These are phyloP conservation scores for Pangasius krempfi DNA, from an alignment of 2,797 vertebrate species.

Conservation along the genomic window DNA sequence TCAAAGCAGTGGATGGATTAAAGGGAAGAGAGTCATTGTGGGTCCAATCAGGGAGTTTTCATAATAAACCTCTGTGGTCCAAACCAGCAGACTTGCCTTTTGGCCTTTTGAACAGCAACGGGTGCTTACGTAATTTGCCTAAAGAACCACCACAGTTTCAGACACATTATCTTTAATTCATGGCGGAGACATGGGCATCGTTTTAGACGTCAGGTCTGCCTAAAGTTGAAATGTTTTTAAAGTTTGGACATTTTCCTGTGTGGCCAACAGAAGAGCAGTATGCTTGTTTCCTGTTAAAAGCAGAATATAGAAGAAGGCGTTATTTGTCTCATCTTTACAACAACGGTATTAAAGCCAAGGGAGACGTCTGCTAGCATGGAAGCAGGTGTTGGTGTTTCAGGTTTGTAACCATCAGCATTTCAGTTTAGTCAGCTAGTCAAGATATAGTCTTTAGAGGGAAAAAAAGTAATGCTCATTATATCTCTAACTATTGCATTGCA, in stretches of 20 bases:
- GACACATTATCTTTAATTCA: neutral
- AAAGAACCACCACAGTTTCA: neutral
- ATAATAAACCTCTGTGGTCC: constrained; percentile 7
- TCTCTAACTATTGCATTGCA: neutral
- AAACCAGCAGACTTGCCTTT: neutral
- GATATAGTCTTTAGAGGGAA: neutral
- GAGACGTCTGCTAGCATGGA: neutral
- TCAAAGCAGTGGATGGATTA: constrained; percentile 32
- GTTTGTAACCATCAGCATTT: neutral
- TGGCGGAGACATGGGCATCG: neutral
- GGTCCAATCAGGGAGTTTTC: neutral
- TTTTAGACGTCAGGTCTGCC: neutral
- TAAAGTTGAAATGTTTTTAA: neutral
- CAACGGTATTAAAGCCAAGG: neutral
- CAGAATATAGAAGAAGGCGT: neutral
- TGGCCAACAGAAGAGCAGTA: neutral
- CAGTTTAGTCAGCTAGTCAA: neutral
- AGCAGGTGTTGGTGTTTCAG: neutral
- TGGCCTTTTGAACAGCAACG: neutral
- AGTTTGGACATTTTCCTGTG: neutral
- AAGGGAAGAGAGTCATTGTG: constrained; percentile 5
- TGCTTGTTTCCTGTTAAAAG: neutral
- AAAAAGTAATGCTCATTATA: neutral
- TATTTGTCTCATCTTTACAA: neutral
- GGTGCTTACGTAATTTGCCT: constrained; percentile 1